A percentile compares a stretch with the other conserved stretches of the same genome.
Conservation (phyloP, 2,113 vertebrate species). For the Zosterops hypoxanthus region DNA sequence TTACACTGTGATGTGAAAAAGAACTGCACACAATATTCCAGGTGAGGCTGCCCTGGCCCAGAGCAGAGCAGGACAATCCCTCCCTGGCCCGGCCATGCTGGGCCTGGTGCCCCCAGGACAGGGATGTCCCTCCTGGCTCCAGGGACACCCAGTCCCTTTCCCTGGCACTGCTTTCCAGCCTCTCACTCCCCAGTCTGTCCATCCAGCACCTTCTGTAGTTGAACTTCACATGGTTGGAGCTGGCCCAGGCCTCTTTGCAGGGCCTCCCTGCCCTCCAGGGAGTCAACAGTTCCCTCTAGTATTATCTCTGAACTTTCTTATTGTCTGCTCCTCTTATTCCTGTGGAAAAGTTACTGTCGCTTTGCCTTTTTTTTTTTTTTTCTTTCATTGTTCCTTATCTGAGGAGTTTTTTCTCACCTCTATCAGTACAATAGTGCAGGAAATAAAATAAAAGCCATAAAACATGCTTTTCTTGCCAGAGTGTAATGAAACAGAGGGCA, state of each 20-base stretch:
- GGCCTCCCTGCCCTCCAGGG: accelerated
- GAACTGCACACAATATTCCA: background rate
- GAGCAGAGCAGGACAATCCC: background rate
- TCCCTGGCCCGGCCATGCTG: background rate
- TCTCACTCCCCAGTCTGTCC: background rate
- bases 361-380: background rate
- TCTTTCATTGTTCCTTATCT: background rate
- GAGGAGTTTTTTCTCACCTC: background rate
- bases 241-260: background rate
- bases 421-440: background rate
- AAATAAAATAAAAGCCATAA: constrained; percentile 37
- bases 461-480: background rate
- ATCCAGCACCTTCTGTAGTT: accelerated
- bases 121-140: background rate
- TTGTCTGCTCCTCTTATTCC: background rate
- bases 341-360: background rate
- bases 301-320: background rate
- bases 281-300: accelerated
- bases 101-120: background rate
- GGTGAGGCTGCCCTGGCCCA: background rate
- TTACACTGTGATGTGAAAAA: background rate
- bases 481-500: background rate
- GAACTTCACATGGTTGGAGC: accelerated
- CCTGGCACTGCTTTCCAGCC: background rate
- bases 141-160: background rate